Evolutionary conservation across 2,797 vertebrate genomes (phyloP).

Genomic region (Acrossocheilus fasciatus): DNA sequence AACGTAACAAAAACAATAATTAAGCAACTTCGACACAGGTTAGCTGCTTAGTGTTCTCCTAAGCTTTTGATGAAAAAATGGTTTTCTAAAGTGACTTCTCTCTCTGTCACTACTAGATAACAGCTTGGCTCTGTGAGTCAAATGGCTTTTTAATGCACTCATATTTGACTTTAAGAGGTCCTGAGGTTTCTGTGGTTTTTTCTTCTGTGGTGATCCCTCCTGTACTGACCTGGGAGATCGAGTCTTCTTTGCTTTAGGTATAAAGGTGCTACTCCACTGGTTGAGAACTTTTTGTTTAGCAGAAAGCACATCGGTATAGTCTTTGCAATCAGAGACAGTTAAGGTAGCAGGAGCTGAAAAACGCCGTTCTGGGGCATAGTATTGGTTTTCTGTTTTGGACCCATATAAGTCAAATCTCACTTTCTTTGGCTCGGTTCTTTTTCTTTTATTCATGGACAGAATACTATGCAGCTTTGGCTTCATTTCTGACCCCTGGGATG

Average conservation of each 20-base stretch:
- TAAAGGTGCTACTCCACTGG: constrained; percentile 49
- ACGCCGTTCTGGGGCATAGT: not conserved
- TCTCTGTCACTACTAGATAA: not conserved
- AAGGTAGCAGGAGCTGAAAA: constrained; percentile 26
- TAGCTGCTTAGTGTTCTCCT: not conserved
- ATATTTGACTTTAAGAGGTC: constrained; percentile 36
- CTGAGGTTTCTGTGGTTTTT: not conserved
- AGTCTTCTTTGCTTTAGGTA: constrained; percentile 15
- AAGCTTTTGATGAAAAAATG: not conserved
- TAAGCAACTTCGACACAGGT: not conserved
- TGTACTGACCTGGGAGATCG: not conserved
- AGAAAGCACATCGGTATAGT: constrained; percentile 4
- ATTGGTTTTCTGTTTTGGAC: not conserved
- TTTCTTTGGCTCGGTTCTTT: not conserved
- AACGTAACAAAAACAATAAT: not conserved
- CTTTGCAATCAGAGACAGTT: not conserved
- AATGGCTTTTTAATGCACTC: constrained; percentile 26
- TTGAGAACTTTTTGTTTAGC: constrained; percentile 57
- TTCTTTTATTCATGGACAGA: not conserved
- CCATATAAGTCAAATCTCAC: constrained; percentile 50
- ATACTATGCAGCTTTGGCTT: not conserved
- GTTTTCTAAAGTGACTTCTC: not conserved
- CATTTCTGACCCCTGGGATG: not conserved
- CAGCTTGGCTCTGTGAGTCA: not conserved
- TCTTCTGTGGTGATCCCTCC: not conserved